Percentiles rank a stretch among this genome's conserved stretches.
Evolutionary conservation across 2,113 vertebrate species (phyloP).

Genomic region (Micronycteris hirsuta): DNA sequence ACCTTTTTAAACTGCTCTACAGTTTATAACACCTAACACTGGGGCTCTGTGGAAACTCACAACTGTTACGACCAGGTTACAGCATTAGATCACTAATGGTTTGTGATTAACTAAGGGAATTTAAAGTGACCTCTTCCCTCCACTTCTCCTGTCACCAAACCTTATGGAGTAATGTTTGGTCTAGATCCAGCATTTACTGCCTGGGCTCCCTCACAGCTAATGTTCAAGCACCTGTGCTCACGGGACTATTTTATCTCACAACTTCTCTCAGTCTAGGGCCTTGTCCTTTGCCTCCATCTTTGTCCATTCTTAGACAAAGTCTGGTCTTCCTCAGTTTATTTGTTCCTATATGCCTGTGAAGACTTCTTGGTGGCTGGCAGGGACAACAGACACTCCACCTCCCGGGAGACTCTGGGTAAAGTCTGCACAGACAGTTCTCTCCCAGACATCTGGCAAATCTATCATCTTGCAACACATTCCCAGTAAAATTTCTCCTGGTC

Average conservation of each 20-base stretch:
- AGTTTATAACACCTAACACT: neutral
- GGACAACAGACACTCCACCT: neutral
- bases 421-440: neutral
- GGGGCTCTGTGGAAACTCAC: neutral
- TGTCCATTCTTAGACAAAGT: neutral
- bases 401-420: neutral
- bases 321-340: neutral
- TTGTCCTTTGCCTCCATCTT: neutral
- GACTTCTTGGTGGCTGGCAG: neutral
- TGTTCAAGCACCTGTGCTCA: neutral
- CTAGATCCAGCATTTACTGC: neutral
- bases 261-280: neutral
- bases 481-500: neutral
- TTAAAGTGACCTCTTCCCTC: neutral
- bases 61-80: neutral
- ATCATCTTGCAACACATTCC: neutral
- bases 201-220: neutral
- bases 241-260: neutral
- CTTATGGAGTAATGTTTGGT: neutral
- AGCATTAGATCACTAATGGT: neutral
- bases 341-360: neutral
- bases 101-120: neutral
- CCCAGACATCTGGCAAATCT: neutral
- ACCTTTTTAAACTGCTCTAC: neutral
- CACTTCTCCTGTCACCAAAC: neutral